phyloP scores from a whole-genome alignment of 2,888 invertebrate species.

The Macrosiphum euphorbiae region DNA sequence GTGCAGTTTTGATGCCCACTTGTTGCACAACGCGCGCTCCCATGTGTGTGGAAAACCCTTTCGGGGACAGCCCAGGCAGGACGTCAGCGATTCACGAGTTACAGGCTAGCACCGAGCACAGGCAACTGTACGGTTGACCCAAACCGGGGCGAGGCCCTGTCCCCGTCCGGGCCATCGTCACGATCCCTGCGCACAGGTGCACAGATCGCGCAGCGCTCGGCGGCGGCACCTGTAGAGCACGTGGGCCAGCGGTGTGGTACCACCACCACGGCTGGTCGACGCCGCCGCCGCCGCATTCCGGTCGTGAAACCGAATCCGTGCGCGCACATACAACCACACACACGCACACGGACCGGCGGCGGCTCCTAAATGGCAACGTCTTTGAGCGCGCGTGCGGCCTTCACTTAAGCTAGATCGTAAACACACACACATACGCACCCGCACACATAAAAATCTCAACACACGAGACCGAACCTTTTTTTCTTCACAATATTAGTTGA shows the following conservation, averaged over 20 bases:
- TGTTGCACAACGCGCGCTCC: constrained; percentile 57
- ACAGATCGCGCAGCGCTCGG: constrained; percentile 5
- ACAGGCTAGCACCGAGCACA: constrained; percentile 23
- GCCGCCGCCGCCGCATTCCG: constrained; percentile 62
- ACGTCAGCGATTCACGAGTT: background rate
- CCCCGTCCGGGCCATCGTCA: constrained; percentile 19
- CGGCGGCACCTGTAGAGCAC: constrained; percentile 64
- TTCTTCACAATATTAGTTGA: background rate
- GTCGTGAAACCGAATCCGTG: constrained; percentile 64
- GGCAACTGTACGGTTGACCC: constrained; percentile 42
- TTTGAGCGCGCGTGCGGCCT: constrained; percentile 47
- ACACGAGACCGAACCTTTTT: constrained; percentile 30
- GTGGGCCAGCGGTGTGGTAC: constrained; percentile 61
- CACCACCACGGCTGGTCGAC: constrained; percentile 38
- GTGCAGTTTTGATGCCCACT: constrained; percentile 65
- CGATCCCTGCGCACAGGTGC: constrained; percentile 65
- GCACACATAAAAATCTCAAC: background rate
- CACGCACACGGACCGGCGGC: background rate
- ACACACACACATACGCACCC: constrained; percentile 8
- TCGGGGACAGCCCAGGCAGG: constrained; percentile 40
- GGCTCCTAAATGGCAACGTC: constrained; percentile 53
- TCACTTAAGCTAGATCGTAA: constrained; percentile 18
- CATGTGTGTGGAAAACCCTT: constrained; percentile 64
- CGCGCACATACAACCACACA: constrained; percentile 53
- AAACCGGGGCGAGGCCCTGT: constrained; percentile 14